Conservation (phyloP, 2,797 vertebrate genomes). For the Hemitrygon akajei region DNA sequence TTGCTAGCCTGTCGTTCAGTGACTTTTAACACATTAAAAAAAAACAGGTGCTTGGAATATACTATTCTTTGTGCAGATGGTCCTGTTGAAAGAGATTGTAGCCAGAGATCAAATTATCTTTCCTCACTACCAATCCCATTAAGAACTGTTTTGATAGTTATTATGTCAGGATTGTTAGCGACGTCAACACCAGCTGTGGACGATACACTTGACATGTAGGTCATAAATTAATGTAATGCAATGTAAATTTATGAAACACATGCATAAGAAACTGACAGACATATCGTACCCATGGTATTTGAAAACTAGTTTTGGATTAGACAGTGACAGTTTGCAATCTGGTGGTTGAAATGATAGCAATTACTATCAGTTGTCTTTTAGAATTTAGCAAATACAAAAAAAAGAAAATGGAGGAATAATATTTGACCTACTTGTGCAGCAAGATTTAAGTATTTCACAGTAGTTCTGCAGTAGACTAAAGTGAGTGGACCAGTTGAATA, state of each 20-base stretch:
- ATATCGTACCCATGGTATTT: neutral
- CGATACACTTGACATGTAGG: neutral
- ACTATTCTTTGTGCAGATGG: neutral
- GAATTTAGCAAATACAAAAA: neutral
- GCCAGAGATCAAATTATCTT: neutral
- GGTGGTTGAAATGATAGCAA: neutral
- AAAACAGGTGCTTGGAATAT: neutral
- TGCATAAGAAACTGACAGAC: neutral
- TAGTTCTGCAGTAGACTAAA: neutral
- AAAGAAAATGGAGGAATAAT: neutral
- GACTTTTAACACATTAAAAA: neutral
- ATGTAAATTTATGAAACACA: conserved; percentile 19
- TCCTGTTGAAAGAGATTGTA: neutral
- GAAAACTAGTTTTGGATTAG: neutral
- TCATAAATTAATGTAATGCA: neutral
- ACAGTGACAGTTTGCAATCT: neutral
- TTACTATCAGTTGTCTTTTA: neutral
- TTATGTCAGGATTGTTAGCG: neutral
- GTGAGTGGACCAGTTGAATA: neutral
- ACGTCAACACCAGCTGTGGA: neutral
- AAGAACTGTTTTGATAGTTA: neutral
- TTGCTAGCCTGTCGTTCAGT: neutral
- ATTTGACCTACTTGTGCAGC: neutral
- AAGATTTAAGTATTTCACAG: neutral
- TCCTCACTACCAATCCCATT: neutral